phyloP scores from a whole-genome alignment of 2,888 invertebrate species.

The Clistopyga incitator region DNA sequence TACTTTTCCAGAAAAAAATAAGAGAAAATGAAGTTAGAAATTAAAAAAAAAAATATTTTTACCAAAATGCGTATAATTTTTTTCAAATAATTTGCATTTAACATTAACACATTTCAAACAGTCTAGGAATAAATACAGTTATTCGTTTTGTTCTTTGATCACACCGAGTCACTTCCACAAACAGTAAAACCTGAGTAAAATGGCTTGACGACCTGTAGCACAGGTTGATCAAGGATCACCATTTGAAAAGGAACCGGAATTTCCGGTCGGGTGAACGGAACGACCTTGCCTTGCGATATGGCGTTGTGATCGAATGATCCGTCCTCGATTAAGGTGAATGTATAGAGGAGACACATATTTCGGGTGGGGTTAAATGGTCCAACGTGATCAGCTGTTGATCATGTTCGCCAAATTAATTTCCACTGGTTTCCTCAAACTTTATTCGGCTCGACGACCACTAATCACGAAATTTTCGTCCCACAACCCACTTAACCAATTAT shows the following conservation, averaged over 20 bases:
- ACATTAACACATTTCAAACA: neutral
- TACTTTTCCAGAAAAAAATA: too few relatives aligned
- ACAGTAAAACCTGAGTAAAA: conserved; percentile 2
- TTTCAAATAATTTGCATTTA: neutral
- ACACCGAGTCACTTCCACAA: neutral
- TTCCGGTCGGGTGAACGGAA: conserved; percentile 45
- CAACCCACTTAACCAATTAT: too few relatives aligned
- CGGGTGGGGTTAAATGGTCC: too few relatives aligned
- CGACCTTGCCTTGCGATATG: conserved; percentile 36
- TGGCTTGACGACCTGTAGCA: conserved; percentile 15
- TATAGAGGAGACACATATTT: neutral
- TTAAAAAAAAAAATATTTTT: too few relatives aligned
- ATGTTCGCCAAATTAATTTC: too few relatives aligned
- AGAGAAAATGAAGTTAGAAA: too few relatives aligned
- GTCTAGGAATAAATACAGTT: neutral
- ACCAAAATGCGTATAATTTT: neutral
- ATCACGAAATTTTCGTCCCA: too few relatives aligned
- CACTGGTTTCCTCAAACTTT: neutral
- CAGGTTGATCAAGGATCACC: conserved; percentile 40
- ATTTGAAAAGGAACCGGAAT: conserved; percentile 50
- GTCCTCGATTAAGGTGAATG: conserved; percentile 18
- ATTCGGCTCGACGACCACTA: neutral
- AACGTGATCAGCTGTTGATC: too few relatives aligned
- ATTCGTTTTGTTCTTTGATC: neutral
- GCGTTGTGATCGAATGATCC: conserved; percentile 15